Base-by-base conservation (phyloP, 1,140 invertebrate species). In the Pogonognathellus flavescens region DNA sequence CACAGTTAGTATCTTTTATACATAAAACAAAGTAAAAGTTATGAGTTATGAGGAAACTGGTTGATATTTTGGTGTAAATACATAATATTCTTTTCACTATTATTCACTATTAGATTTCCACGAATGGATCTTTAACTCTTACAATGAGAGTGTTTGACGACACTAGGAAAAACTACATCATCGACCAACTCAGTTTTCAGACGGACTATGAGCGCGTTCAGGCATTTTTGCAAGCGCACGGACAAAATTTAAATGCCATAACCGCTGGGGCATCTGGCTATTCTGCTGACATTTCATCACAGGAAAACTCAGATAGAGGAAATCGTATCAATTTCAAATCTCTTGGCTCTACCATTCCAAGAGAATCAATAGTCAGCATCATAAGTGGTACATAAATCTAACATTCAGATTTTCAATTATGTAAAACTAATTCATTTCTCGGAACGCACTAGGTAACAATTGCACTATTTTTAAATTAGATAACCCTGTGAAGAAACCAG, bases 321-420 rank as follows among this genome's bases (percentile, higher is more conserved):
- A n/a, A n/a, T 50, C 13, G 50, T 10, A 14, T 55, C 5, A 81
- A 25, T 52, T 82, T 50, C 18, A 41, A 41, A 1, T 83, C 85
- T 13, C 83, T 86, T 41, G 85, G 85, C 3, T 86, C 85, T n/a
- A 83, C 82, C 7, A 86, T 86, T 59, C 66, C 81, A 13, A 82
- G 82, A 50, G 81, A 83, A 80, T 62, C 50, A 14, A 83, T 76
- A 50, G 82, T 80, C n/a, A 83, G 66, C 18, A 84, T 86, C 22
- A 8, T 52, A 13, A 72, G 41, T 14, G 20, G 41, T 53, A 84
- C n/a, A 11, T 41, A 41, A 41, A 41, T 1, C 6, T 1, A 3
- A 2, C 11, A 20, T 9, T 18, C n/a, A 60, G 18, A 18, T 55
- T 16, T 16, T 14, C 52, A 8, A 53, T 55, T 55, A 55, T 10